Conservation (phyloP, 2,113 vertebrate species). For the Erythrocercus mccallii region DNA sequence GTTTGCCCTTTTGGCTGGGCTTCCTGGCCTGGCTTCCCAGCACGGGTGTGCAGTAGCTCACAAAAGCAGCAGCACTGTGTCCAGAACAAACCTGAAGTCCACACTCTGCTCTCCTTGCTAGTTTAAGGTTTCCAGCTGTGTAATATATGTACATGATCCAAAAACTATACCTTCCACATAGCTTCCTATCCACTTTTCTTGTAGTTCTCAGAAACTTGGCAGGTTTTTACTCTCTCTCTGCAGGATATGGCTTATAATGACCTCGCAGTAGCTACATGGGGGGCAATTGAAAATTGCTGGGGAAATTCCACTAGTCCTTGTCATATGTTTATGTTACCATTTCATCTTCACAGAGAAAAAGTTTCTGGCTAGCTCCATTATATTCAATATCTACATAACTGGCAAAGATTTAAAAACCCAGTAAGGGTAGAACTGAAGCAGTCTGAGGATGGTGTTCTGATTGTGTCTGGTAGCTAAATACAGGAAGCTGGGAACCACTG, state of each 20-base stretch:
- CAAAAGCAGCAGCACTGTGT: not conserved
- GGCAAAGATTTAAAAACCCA: not conserved
- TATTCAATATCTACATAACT: not conserved
- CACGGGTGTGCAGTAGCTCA: not conserved
- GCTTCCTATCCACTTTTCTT: not conserved
- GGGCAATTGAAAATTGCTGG: not conserved
- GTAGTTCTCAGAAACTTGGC: not conserved
- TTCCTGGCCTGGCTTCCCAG: not conserved
- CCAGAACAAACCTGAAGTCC: slow-evolving; percentile 18
- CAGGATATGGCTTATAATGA: not conserved
- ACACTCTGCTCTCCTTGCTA: not conserved
- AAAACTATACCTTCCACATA: not conserved
- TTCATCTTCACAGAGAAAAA: not conserved
- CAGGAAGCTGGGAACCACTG: not conserved
- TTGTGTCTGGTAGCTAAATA: not conserved
- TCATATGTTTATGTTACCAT: not conserved
- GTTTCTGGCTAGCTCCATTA: not conserved
- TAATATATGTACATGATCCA: not conserved
- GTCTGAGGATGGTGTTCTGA: not conserved
- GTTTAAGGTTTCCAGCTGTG: not conserved
- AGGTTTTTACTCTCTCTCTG: not conserved
- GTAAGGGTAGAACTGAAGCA: not conserved
- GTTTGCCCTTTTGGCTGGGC: slow-evolving; percentile 1
- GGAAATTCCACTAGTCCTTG: not conserved
- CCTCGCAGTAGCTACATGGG: not conserved